Base-by-base conservation (phyloP, 2,797 vertebrate species). In the Hybognathus amarus region DNA sequence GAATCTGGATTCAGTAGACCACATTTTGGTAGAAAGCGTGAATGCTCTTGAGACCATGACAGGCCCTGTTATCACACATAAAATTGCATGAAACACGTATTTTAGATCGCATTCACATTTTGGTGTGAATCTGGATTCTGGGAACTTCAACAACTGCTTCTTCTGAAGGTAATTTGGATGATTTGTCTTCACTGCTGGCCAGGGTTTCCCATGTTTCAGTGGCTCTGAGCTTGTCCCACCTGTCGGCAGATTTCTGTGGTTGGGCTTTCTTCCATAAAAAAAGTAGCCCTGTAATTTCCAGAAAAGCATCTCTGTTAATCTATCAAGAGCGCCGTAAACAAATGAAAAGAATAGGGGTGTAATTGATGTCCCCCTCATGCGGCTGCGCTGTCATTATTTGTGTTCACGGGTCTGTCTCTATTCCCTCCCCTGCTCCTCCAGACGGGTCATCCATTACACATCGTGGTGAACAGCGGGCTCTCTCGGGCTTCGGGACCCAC, bases 401-500 rank as follows among this genome's bases (percentile, higher is more conserved):
- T 80, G 84, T 77, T 71, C 15, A 42, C 38, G 70, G 64, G 85
- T 86, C 78, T 87, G 90, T 89, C 40, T 80, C 59, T 83, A 76
- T 77, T 81, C n/a, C 61, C 83, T 86, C 61, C 73, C 69, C 85
- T 82, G 79, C 45, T 92, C 91, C 91, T 92, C 92, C 85, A 88
- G 89, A 83, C 88, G 71, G 69, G 80, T 90, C 91, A 94, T 94
- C 92, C 90, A 94, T 94, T 94, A 93, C 88, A 90, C 90, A 91
- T 93, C 86, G 89, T 86, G 90, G 88, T 89, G 91, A 92, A 91
- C 92, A 88, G 87, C 75, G 4, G 52, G 88, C 91, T 90, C 91
- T 91, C 89, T 83, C 85, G 88, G 89, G 87, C 86, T 91, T 88
- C 89, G 90, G 71, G 56, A 77, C 79, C 79, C 84, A 87, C 78